Conservation (phyloP, 1,140 invertebrate genomes). For the Holcopasites calliopsidis region DNA sequence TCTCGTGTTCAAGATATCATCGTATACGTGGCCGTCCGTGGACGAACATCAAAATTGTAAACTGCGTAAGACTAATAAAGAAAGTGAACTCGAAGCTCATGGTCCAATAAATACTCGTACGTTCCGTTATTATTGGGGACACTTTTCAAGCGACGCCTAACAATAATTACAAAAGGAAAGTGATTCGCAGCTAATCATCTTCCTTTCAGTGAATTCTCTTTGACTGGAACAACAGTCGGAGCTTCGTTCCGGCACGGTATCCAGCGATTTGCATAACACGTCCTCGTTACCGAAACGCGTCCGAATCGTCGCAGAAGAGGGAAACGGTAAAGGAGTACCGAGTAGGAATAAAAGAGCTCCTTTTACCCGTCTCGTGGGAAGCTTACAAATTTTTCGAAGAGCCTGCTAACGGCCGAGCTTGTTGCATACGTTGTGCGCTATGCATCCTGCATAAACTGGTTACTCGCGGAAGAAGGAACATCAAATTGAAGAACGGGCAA, state of each 20-base stretch:
- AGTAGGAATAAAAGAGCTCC: background rate
- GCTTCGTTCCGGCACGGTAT: slow-evolving; percentile 33
- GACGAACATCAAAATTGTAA: background rate
- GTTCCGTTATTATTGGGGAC: too few relatives aligned
- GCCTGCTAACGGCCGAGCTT: slow-evolving; percentile 17
- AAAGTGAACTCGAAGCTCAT: too few relatives aligned
- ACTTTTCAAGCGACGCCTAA: too few relatives aligned
- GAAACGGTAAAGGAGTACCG: slow-evolving; percentile 37
- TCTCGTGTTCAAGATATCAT: slow-evolving; percentile 14
- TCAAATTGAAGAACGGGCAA: background rate
- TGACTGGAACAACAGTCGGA: too few relatives aligned
- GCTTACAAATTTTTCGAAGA: slow-evolving; percentile 50
- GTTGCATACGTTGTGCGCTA: too few relatives aligned
- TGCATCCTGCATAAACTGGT: background rate
- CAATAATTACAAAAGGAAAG: too few relatives aligned
- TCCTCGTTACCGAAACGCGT: slow-evolving; percentile 50
- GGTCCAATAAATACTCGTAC: too few relatives aligned
- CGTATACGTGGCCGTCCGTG: slow-evolving; percentile 6
- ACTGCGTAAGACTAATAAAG: too few relatives aligned
- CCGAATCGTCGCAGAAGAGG: background rate
- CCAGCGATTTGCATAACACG: slow-evolving; percentile 57
- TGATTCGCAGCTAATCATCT: too few relatives aligned
- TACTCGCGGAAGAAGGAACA: background rate
- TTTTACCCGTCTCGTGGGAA: slow-evolving; percentile 42
- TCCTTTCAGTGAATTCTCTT: too few relatives aligned